Evolutionary conservation across 1,140 invertebrate species (phyloP), one percentile per base, ranked within the genome.

Genomic region (Probaryconus sp.): DNA sequence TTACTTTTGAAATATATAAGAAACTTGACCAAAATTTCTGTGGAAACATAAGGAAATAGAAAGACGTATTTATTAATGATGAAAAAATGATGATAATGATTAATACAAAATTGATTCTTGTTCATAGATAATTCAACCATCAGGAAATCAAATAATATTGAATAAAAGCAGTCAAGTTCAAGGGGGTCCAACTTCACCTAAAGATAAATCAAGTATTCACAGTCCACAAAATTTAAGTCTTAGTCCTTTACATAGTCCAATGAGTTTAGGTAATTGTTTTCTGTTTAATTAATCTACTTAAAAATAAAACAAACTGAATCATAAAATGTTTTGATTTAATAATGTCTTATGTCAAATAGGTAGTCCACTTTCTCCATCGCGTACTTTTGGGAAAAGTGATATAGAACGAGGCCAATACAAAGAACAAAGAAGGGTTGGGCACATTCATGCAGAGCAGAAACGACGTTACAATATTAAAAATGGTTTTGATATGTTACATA

Each of bases 381-480:
- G 79, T 16, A 69, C 58, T 7, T 87, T 81, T 43, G 74, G 84
- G 2, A 88, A 87, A 48, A 77, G 80, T 10, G 86, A 87, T 18
- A 51, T 81, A 0, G 87, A 87, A 51, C 76, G 86, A 0, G 87
- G 86, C 33, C 84, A 86, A 14, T 88, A 87, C 38, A 88, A 91
- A 83, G 92, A 94, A 79, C 90, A 94, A 69, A 90, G 94, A 24
- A 89, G 94, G 31, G 92, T 91, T 33, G 94, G 95, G 18, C 98
- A 99, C 85, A 95, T 98, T 63, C 97, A 98, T 85, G 97, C 98
- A 0, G 98, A 99, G 84, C 97, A 99, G 88, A 99, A 99, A 85
- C 91, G 98, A 21, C 91, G 98, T 28, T 97, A 96, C 83, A 98
- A 98, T 83, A 98, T 99, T 72, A 99, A 99, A 89, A 97, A 95